Percentiles rank a stretch among this genome's conserved stretches.
Evolutionary conservation across 2,797 vertebrate genomes (phyloP).

Genomic region (Mormyrus proboscirostris): DNA sequence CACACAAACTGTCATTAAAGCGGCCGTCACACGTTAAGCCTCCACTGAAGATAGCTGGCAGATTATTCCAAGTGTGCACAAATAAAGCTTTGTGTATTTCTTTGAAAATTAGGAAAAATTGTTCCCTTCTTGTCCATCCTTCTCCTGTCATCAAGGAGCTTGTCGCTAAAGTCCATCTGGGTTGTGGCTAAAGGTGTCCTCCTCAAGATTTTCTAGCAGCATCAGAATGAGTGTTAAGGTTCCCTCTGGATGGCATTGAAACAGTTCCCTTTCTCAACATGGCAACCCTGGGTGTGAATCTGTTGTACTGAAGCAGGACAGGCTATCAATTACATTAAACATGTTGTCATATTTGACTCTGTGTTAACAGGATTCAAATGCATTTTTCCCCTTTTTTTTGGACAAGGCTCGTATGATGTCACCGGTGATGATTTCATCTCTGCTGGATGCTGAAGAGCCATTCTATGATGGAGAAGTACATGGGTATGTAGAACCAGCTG

Average conservation of each 20-base stretch:
- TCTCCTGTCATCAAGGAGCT: not conserved
- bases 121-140: not conserved
- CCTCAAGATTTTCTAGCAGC: not conserved
- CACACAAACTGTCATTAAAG: not conserved
- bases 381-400: not conserved
- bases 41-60: slow-evolving; percentile 29
- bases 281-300: not conserved
- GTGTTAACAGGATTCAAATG: not conserved
- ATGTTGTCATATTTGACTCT: not conserved
- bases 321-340: not conserved
- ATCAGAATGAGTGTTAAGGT: not conserved
- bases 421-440: slow-evolving; percentile 29
- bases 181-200: not conserved
- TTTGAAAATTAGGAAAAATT: slow-evolving; percentile 8
- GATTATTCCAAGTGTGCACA: not conserved
- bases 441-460: not conserved
- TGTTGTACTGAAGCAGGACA: not conserved
- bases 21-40: not conserved
- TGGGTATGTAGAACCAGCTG: not conserved
- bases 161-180: not conserved
- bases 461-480: not conserved
- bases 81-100: slow-evolving; percentile 20
- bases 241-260: not conserved
- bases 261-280: not conserved
- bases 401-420: slow-evolving; percentile 28